Percentiles rank a stretch among this genome's conserved stretches.
These are phyloP conservation scores for Hyalella azteca DNA, from an alignment of 2,888 invertebrate species.

Conservation along the genomic window DNA sequence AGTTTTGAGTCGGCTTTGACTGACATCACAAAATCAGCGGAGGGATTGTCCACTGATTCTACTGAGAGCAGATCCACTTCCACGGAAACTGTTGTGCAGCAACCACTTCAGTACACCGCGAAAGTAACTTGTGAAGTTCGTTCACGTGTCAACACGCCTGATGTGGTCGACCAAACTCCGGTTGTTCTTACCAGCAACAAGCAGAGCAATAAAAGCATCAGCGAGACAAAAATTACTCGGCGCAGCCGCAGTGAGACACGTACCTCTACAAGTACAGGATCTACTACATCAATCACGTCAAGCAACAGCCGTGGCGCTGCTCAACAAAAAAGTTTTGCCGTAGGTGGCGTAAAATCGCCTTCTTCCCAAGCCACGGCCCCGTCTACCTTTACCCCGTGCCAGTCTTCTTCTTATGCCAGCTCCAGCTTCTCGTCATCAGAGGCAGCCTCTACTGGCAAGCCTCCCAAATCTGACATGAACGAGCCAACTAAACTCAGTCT, in stretches of 20 bases:
- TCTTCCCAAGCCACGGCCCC: background rate
- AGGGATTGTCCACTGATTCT: conserved; percentile 51
- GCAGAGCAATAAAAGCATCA: conserved; percentile 21
- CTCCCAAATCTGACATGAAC: conserved; percentile 24
- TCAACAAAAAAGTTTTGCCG: background rate
- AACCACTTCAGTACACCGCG: conserved; percentile 54
- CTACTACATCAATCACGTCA: background rate
- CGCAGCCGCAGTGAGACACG: conserved; percentile 23
- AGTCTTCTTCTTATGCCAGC: conserved; percentile 10
- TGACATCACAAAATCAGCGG: conserved; percentile 49
- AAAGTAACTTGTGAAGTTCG: conserved; percentile 55
- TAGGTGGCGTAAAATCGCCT: conserved; percentile 13
- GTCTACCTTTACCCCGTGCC: conserved; percentile 34
- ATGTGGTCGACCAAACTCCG: conserved; percentile 38
- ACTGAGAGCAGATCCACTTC: conserved; percentile 52
- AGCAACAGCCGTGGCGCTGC: background rate
- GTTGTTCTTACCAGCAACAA: background rate
- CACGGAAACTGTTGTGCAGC: conserved; percentile 52
- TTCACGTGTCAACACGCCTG: conserved; percentile 53
- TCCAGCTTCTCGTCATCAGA: conserved; percentile 21
- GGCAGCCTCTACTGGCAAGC: conserved; percentile 41
- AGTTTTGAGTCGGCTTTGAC: conserved; percentile 47
- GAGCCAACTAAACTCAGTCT: conserved; percentile 53
- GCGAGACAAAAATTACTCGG: conserved; percentile 29
- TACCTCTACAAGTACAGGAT: background rate